Evolutionary conservation across 2,113 vertebrate genomes (phyloP).

Genomic region (Empidonax traillii): DNA sequence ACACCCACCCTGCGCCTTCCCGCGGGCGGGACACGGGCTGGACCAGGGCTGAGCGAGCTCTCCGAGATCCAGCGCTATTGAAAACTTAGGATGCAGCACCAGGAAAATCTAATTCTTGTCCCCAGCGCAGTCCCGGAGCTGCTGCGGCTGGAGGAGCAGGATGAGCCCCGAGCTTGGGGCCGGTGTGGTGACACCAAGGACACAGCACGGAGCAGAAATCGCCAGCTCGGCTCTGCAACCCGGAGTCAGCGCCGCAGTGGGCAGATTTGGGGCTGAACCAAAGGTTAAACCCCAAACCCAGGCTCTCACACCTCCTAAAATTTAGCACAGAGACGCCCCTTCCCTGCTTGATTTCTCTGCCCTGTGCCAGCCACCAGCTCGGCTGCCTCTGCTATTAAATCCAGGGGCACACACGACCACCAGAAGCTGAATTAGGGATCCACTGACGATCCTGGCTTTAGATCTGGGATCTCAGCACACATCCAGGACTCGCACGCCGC

Average conservation of each 20-base stretch:
- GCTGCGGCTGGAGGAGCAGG: not conserved
- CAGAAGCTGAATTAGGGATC: not conserved
- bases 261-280: not conserved
- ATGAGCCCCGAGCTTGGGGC: rapidly evolving
- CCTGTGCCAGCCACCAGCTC: not conserved
- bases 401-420: rapidly evolving
- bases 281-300: not conserved
- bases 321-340: not conserved
- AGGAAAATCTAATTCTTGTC: rapidly evolving
- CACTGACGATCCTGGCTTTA: not conserved
- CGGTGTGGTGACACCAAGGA: rapidly evolving
- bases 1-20: not conserved
- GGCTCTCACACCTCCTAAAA: not conserved
- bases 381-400: rapidly evolving
- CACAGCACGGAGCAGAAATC: not conserved
- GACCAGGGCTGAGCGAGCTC: not conserved
- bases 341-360: not conserved
- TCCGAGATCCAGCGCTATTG: rapidly evolving
- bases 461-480: not conserved
- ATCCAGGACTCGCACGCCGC: rapidly evolving
- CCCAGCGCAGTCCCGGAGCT: not conserved
- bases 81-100: rapidly evolving
- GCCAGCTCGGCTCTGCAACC: not conserved
- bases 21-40: not conserved
- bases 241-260: rapidly evolving